Evolutionary conservation across 2,888 invertebrate species (phyloP).

Genomic region (Serripes groenlandicus): DNA sequence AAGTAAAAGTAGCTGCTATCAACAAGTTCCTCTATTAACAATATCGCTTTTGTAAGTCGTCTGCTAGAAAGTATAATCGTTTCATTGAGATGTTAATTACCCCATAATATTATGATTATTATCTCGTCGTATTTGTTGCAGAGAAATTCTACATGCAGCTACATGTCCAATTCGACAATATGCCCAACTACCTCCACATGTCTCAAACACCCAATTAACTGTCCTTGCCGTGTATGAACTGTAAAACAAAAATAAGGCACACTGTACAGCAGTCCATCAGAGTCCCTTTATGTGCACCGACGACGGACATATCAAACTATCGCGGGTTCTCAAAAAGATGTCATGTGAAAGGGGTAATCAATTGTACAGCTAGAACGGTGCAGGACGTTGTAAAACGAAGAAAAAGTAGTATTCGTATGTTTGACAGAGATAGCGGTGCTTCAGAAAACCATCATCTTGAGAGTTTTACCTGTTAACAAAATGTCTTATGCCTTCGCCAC

Average conservation of each 20-base stretch:
- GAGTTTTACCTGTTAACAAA: no score
- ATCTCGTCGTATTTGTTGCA: slow-evolving; percentile 31
- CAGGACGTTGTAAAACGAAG: slow-evolving; percentile 86
- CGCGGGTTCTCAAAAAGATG: slow-evolving; percentile 92
- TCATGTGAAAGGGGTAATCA: slow-evolving; percentile 91
- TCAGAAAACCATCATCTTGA: no score
- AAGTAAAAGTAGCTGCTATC: not conserved
- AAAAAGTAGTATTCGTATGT: not conserved
- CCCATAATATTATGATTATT: not conserved
- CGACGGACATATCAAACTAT: slow-evolving; percentile 91
- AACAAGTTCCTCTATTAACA: not conserved
- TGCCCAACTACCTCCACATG: slow-evolving; percentile 89
- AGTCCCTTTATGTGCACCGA: slow-evolving; percentile 90
- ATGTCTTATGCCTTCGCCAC: no score
- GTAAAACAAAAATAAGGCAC: slow-evolving; percentile 5
- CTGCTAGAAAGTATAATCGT: no score
- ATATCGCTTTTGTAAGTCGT: no score
- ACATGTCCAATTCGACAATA: no score
- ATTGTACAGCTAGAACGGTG: slow-evolving; percentile 91
- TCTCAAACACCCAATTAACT: slow-evolving; percentile 89
- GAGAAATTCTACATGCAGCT: no score
- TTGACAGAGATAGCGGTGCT: no score
- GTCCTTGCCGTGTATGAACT: slow-evolving; percentile 89
- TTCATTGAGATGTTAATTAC: no score
- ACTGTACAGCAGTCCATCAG: slow-evolving; percentile 28